These are phyloP conservation scores for Brachyistius frenatus DNA, from an alignment of 2,113 vertebrate genomes.

Conservation along the genomic window DNA sequence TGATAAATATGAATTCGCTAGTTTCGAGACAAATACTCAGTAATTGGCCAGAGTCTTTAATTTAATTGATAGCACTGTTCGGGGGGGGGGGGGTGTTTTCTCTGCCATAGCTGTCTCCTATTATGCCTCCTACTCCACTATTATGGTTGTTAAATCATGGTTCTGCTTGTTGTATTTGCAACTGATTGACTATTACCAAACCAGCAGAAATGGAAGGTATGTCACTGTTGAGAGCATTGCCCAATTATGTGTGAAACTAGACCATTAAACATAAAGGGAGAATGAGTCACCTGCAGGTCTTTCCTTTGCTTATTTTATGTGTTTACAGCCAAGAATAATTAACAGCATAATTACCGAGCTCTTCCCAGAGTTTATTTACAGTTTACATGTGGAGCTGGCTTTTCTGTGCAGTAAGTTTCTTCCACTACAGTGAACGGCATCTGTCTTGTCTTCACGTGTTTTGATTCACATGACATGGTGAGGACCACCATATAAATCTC, in stretches of 20 bases:
- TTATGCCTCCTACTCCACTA: background rate
- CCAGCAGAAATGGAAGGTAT: background rate
- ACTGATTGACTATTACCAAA: background rate
- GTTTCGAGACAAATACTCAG: background rate
- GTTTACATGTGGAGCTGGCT: background rate
- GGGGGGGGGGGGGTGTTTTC: too few relatives aligned
- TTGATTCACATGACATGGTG: conserved; percentile 9
- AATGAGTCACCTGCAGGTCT: background rate
- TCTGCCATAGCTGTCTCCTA: background rate
- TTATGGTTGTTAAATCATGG: background rate
- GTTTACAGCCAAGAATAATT: background rate
- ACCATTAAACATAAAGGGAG: conserved; percentile 9
- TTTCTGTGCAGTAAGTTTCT: background rate
- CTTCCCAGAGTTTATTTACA: background rate
- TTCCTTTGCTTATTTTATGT: background rate
- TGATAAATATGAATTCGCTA: background rate
- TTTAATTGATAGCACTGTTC: too few relatives aligned
- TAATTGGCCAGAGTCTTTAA: too few relatives aligned
- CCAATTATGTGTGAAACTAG: conserved; percentile 16
- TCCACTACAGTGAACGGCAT: background rate
- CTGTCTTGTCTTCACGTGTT: background rate
- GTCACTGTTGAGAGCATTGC: conserved; percentile 12
- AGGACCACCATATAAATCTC: background rate
- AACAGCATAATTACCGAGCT: background rate
- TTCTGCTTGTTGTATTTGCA: background rate